phyloP scores from a whole-genome alignment of 2,797 vertebrate genomes.

The Periophthalmus magnuspinnatus region DNA sequence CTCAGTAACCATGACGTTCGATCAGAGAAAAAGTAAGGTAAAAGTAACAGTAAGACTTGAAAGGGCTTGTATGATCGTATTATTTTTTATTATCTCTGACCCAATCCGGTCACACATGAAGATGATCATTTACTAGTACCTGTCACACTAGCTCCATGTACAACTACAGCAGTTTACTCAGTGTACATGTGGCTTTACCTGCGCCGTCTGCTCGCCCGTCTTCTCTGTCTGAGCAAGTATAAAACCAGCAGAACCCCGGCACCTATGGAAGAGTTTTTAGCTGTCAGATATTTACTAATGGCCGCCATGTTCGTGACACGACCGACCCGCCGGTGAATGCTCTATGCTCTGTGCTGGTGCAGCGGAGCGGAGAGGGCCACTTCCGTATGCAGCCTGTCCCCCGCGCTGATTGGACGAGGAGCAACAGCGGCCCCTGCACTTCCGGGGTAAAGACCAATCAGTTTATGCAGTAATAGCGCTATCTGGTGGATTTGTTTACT shows the following conservation, averaged over 20 bases:
- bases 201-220: conserved; percentile 58
- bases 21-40: not conserved
- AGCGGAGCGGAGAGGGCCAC: not conserved
- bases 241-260: conserved; percentile 82
- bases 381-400: not conserved
- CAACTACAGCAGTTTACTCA: not conserved
- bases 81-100: not conserved
- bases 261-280: conserved; percentile 84
- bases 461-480: not conserved
- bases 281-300: conserved; percentile 89
- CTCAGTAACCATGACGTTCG: not conserved
- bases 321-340: conserved; percentile 19
- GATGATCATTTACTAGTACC: not conserved
- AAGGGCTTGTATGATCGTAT: not conserved
- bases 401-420: not conserved
- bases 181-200: conserved; percentile 64
- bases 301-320: conserved; percentile 83
- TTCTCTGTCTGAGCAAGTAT: conserved; percentile 78
- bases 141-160: not conserved
- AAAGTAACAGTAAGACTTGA: not conserved
- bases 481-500: not conserved
- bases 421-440: not conserved
- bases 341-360: not conserved
- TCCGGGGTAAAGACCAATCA: not conserved
- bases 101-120: not conserved